Percentiles rank a stretch among this genome's conserved stretches.
phyloP scores from a whole-genome alignment of 2,113 vertebrate species.

The Tor tambroides region DNA sequence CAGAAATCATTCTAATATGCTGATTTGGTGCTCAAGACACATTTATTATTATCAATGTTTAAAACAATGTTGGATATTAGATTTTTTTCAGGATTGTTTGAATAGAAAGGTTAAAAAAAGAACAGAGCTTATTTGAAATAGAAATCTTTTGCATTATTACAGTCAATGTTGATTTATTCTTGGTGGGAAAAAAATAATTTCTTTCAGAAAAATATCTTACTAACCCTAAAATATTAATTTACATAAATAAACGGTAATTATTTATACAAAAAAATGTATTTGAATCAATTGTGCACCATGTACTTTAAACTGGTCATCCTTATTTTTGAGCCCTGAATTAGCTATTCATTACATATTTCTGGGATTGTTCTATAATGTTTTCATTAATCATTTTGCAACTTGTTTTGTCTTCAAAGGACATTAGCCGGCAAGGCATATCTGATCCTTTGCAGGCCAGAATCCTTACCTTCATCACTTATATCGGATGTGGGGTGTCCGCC shows the following conservation, averaged over 20 bases:
- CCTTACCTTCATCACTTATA: conserved; percentile 91
- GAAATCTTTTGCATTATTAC: too few species aligned
- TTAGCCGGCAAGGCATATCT: conserved; percentile 74
- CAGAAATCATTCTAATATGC: not conserved
- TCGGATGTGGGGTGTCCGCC: conserved; percentile 92
- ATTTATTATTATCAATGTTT: not conserved
- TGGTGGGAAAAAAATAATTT: too few species aligned
- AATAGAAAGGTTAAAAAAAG: too few species aligned
- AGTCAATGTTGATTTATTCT: not conserved
- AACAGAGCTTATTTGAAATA: too few species aligned
- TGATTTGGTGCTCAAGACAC: not conserved
- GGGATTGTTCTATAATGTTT: not conserved
- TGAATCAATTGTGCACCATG: not conserved
- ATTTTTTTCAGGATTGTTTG: too few species aligned
- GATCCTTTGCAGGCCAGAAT: conserved; percentile 75
- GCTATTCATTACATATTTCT: not conserved
- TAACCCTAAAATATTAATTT: not conserved
- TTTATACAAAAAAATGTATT: not conserved
- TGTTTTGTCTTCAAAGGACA: conserved; percentile 73
- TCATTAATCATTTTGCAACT: not conserved
- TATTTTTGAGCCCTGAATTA: not conserved
- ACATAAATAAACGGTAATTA: not conserved
- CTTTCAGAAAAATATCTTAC: too few species aligned
- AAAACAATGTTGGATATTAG: not conserved
- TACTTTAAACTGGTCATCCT: not conserved